These are phyloP conservation scores for Toxostoma redivivum DNA, from an alignment of 2,113 vertebrate genomes.

Conservation along the genomic window DNA sequence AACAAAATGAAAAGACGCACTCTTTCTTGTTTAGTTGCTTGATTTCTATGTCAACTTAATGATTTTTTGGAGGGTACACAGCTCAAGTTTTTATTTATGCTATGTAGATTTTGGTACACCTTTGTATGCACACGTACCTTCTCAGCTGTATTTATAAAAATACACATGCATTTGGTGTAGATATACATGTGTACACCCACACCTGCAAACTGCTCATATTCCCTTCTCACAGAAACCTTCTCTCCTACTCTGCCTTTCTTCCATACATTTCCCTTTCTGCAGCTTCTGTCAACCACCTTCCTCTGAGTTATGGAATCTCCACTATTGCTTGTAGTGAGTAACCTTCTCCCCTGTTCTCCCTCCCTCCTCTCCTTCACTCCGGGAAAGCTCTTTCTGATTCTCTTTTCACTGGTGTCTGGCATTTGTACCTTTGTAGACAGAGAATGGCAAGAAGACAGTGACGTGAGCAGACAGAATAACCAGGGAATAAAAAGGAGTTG, in stretches of 20 bases:
- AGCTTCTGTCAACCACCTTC: not conserved
- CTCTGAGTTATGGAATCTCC: not conserved
- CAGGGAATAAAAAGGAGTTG: slow-evolving; percentile 53
- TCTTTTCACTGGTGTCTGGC: slow-evolving; percentile 41
- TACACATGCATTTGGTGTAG: not conserved
- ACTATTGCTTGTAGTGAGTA: not conserved
- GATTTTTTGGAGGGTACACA: not conserved
- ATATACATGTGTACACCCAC: not conserved
- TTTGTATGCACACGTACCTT: not conserved
- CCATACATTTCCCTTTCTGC: not conserved
- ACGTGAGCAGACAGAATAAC: slow-evolving; percentile 68
- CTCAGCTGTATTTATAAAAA: not conserved
- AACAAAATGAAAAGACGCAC: not conserved
- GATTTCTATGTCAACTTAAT: not conserved
- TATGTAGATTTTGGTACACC: not conserved
- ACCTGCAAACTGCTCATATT: not conserved
- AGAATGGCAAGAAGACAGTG: slow-evolving; percentile 61
- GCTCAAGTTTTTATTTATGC: not conserved
- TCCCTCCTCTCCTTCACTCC: not conserved
- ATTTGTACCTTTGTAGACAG: slow-evolving; percentile 57
- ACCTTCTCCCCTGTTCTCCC: not conserved
- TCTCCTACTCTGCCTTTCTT: not conserved
- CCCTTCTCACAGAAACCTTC: not conserved
- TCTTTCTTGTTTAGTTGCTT: not conserved
- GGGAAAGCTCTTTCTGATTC: slow-evolving; percentile 48